These are phyloP conservation scores for Loxodonta africana DNA, from an alignment of 2,113 vertebrate genomes.

Conservation along the genomic window DNA sequence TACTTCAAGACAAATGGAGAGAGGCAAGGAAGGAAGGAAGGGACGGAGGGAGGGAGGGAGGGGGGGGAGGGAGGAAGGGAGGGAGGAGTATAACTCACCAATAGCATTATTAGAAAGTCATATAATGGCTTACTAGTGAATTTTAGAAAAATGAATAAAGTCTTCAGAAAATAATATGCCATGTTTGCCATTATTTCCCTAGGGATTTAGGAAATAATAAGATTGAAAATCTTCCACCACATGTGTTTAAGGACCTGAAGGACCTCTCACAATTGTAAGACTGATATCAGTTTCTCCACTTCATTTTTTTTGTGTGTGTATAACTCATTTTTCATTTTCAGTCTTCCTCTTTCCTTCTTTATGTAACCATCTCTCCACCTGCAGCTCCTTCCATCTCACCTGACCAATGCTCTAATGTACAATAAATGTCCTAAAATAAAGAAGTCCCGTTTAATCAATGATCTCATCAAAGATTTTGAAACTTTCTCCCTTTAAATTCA, in stretches of 20 bases:
- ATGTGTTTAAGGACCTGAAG: slow-evolving; percentile 93
- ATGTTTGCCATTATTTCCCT: slow-evolving; percentile 82
- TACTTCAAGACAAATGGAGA: neutral
- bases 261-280: slow-evolving; percentile 98
- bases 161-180: slow-evolving; percentile 70
- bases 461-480: slow-evolving; percentile 18
- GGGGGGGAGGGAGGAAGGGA: neutral
- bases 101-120: neutral
- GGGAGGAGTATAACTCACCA: neutral
- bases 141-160: slow-evolving; percentile 48
- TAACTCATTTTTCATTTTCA: neutral
- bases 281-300: slow-evolving; percentile 24
- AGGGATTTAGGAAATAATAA: slow-evolving; percentile 96
- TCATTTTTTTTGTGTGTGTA: neutral
- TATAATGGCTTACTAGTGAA: slow-evolving; percentile 20
- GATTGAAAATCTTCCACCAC: slow-evolving; percentile 92
- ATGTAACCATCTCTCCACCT: neutral
- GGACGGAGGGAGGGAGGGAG: neutral
- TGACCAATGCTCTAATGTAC: neutral
- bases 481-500: neutral
- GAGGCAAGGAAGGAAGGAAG: neutral
- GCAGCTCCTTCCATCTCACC: neutral
- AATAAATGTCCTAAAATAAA: slow-evolving; percentile 7
- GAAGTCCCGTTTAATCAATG: slow-evolving; percentile 38
- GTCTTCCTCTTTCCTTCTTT: neutral